Evolutionary conservation across 2,113 vertebrate species (phyloP).

Genomic region (Hucho hucho): DNA sequence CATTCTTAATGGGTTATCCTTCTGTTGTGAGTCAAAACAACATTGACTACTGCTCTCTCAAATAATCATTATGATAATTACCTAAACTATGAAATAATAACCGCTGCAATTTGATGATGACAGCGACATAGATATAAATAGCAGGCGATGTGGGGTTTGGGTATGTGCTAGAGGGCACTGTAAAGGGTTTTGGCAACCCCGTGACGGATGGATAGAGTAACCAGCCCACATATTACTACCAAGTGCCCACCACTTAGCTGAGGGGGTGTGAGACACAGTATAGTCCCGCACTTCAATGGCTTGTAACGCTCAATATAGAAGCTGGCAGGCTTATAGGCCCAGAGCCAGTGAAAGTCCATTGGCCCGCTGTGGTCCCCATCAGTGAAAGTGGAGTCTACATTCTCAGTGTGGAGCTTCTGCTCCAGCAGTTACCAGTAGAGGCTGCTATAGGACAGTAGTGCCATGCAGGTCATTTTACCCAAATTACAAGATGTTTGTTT

Average conservation of each 20-base stretch:
- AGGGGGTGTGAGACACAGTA: slow-evolving; percentile 75
- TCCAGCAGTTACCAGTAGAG: slow-evolving; percentile 58
- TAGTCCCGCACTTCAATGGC: slow-evolving; percentile 72
- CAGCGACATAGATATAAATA: slow-evolving; percentile 66
- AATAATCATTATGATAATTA: slow-evolving; percentile 71
- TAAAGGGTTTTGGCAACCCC: slow-evolving; percentile 57
- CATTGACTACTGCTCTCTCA: slow-evolving; percentile 29
- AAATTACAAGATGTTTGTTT: slow-evolving; percentile 13
- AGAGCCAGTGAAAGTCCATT: slow-evolving; percentile 40
- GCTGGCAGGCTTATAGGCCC: slow-evolving; percentile 53
- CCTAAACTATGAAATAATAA: slow-evolving; percentile 72
- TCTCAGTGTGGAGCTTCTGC: slow-evolving; percentile 36
- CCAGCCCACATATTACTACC: slow-evolving; percentile 67
- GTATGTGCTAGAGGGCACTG: slow-evolving; percentile 54
- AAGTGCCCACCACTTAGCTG: slow-evolving; percentile 63
- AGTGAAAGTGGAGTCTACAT: slow-evolving; percentile 45
- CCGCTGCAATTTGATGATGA: slow-evolving; percentile 63
- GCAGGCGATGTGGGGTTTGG: slow-evolving; percentile 51
- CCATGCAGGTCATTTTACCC: background rate
- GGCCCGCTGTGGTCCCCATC: slow-evolving; percentile 28
- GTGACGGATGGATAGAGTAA: slow-evolving; percentile 69
- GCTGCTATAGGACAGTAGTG: slow-evolving; percentile 56
- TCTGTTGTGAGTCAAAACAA: slow-evolving; percentile 27
- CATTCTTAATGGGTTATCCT: slow-evolving; percentile 28
- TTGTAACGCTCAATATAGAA: slow-evolving; percentile 74